A percentile compares a stretch with the other conserved stretches of the same genome.
These are phyloP conservation scores for Eupsilia transversa DNA, from an alignment of 2,888 invertebrate genomes.

Conservation along the genomic window DNA sequence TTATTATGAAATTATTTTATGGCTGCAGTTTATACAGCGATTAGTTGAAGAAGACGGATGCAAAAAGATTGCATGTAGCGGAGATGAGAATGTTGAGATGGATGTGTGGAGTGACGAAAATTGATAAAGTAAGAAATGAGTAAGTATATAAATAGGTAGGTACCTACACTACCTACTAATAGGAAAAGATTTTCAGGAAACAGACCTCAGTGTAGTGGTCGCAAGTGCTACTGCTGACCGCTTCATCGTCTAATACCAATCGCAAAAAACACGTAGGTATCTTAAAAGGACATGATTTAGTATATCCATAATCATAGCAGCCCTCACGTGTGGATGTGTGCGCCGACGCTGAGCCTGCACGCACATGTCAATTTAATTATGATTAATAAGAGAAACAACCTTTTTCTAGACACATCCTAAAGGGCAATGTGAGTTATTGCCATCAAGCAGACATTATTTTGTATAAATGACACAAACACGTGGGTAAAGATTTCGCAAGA, in stretches of 20 bases:
- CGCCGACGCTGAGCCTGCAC: background rate
- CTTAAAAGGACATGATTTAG: slow-evolving; percentile 1
- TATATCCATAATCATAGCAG: background rate
- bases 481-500: slow-evolving; percentile 29
- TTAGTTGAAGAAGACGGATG: no score
- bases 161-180: no score
- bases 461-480: slow-evolving; percentile 34
- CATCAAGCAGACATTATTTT: slow-evolving; percentile 15
- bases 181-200: background rate
- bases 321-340: slow-evolving; percentile 56
- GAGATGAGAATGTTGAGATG: no score
- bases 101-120: no score
- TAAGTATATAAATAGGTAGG: no score
- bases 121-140: no score
- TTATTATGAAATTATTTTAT: no score
- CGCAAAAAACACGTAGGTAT: slow-evolving; percentile 13
- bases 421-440: slow-evolving; percentile 18
- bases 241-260: background rate
- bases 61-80: no score
- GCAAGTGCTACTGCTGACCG: background rate
- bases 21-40: no score
- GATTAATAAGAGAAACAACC: slow-evolving; percentile 44
- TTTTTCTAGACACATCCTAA: slow-evolving; percentile 28
- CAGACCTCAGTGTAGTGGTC: background rate
- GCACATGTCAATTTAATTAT: slow-evolving; percentile 36